Evolutionary conservation across 1,140 invertebrate species (phyloP).

Genomic region (Zaprionus tsacasi): DNA sequence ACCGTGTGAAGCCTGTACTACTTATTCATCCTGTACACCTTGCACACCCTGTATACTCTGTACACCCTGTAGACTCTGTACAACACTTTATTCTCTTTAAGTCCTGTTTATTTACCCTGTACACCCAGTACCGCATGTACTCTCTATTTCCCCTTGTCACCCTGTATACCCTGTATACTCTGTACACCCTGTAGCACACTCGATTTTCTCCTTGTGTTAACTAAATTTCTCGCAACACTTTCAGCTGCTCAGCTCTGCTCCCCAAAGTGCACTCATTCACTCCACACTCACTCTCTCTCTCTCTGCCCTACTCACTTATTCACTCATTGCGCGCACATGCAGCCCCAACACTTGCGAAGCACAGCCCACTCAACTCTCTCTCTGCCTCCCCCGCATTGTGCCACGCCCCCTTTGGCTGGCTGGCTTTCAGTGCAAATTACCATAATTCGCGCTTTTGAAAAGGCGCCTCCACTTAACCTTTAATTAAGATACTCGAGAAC

Average conservation of each 20-base stretch:
- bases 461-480: conserved; percentile 74
- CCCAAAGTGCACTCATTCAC: conserved; percentile 33
- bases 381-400: neutral
- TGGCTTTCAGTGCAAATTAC: conserved; percentile 62
- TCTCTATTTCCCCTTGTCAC: no score
- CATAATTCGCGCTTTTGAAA: conserved; percentile 63
- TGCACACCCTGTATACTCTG: no score
- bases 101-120: no score
- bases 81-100: no score
- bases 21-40: no score
- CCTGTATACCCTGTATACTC: no score
- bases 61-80: no score
- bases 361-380: neutral
- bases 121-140: no score
- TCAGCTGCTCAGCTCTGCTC: conserved; percentile 8
- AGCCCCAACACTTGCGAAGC: no score
- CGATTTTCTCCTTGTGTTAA: neutral
- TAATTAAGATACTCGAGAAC: conserved; percentile 79
- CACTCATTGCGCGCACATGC: neutral
- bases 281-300: no score
- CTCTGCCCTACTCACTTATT: neutral
- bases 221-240: neutral
- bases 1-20: no score
- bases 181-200: no score
- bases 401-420: conserved; percentile 30